These are phyloP conservation scores for Patella depressa DNA, from an alignment of 2,888 invertebrate species.

Conservation along the genomic window DNA sequence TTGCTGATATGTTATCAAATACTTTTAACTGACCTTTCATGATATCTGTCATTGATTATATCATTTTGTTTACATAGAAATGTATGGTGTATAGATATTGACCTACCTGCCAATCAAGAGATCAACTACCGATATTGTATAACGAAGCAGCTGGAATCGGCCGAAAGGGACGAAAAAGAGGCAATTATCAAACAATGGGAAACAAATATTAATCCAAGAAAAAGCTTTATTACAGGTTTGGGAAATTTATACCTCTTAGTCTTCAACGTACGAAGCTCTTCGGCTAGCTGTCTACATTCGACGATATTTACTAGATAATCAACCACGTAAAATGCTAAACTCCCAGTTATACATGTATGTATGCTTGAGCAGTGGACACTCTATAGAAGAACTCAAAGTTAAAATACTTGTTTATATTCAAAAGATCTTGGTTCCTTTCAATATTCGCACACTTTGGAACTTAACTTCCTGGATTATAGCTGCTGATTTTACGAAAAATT, in stretches of 20 bases:
- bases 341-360: too few relatives aligned
- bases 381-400: too few relatives aligned
- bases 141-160: slow-evolving; percentile 38
- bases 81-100: slow-evolving; percentile 44
- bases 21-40: too few relatives aligned
- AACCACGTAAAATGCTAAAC: background rate
- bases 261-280: background rate
- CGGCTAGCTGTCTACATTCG: background rate
- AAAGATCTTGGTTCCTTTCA: too few relatives aligned
- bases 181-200: slow-evolving; percentile 51
- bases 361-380: too few relatives aligned
- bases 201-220: slow-evolving; percentile 48
- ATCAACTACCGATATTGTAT: slow-evolving; percentile 50
- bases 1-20: too few relatives aligned
- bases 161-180: slow-evolving; percentile 38
- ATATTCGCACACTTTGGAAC: too few relatives aligned
- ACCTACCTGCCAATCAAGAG: slow-evolving; percentile 32
- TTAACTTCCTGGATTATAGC: too few relatives aligned
- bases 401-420: too few relatives aligned
- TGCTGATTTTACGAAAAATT: too few relatives aligned
- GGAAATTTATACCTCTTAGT: background rate
- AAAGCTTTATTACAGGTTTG: slow-evolving; percentile 41
- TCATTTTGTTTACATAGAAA: slow-evolving; percentile 29
- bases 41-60: too few relatives aligned
- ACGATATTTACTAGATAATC: background rate